Evolutionary conservation across 2,888 invertebrate genomes (phyloP).

Genomic region (Trilocha varians): DNA sequence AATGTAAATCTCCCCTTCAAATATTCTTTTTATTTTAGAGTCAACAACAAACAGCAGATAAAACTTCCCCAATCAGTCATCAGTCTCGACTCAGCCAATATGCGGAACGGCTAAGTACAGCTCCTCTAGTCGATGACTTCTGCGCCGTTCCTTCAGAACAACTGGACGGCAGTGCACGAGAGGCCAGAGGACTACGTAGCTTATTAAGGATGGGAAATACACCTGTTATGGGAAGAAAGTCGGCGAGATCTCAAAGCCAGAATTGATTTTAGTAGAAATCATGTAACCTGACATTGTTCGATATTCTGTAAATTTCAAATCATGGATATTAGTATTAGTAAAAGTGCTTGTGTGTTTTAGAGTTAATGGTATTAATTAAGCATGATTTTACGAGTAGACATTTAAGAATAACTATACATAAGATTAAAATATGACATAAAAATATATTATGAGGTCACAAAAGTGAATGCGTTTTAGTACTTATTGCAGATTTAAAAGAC

Average conservation of each 20-base stretch:
- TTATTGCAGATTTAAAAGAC: too few relatives aligned
- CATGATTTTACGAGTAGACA: too few relatives aligned
- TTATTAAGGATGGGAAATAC: constrained; percentile 88
- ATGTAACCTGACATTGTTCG: too few relatives aligned
- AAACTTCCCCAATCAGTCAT: constrained; percentile 68
- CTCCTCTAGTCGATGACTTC: constrained; percentile 92
- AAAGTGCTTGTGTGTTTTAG: too few relatives aligned
- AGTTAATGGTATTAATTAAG: too few relatives aligned
- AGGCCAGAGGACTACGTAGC: constrained; percentile 84
- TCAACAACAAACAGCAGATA: constrained; percentile 37
- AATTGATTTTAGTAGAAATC: constrained; percentile 29
- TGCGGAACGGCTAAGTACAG: constrained; percentile 71
- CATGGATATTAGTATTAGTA: too few relatives aligned
- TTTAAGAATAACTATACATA: too few relatives aligned
- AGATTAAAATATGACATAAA: too few relatives aligned
- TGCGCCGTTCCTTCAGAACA: constrained; percentile 89
- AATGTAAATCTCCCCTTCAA: neutral
- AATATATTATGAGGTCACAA: too few relatives aligned
- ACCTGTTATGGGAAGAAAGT: constrained; percentile 84
- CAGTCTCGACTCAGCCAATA: constrained; percentile 77
- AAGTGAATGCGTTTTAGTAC: too few relatives aligned
- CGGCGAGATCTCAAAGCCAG: constrained; percentile 64
- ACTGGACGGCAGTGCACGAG: constrained; percentile 72
- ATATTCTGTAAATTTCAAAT: too few relatives aligned
- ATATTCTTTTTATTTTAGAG: constrained; percentile 15